Evolutionary conservation across 2,797 vertebrate genomes (phyloP).

Genomic region (Cossypha dichroa): DNA sequence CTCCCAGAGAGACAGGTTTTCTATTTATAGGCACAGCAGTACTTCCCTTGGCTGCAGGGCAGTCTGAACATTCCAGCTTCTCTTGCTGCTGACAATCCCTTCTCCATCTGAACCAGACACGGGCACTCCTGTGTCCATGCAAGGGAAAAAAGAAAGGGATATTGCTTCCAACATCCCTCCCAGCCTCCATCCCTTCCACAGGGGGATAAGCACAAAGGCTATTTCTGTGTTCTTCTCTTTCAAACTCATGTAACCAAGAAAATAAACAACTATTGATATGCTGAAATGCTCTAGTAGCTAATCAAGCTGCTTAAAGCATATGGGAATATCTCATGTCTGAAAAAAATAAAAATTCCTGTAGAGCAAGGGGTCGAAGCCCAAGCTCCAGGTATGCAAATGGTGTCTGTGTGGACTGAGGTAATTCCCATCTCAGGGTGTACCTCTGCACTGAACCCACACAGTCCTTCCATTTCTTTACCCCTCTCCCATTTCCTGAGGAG

Average conservation of each 20-base stretch:
- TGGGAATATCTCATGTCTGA: background rate
- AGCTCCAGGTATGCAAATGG: background rate
- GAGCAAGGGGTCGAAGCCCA: background rate
- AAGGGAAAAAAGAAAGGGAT: background rate
- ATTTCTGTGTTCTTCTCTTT: background rate
- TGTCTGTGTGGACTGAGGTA: background rate
- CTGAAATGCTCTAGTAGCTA: background rate
- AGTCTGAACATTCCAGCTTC: background rate
- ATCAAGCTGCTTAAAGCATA: background rate
- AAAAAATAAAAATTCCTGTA: background rate
- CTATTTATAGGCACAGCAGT: background rate
- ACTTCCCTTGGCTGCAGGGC: background rate
- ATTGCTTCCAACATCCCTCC: background rate
- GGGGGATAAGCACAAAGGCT: background rate
- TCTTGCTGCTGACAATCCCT: background rate
- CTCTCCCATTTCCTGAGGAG: background rate
- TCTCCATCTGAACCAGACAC: background rate
- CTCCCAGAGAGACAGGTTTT: background rate
- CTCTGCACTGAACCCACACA: background rate
- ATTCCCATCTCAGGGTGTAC: background rate
- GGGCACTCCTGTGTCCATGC: rapidly evolving
- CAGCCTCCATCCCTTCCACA: background rate
- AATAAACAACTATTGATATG: background rate
- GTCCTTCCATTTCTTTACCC: background rate
- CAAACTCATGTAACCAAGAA: background rate